Conservation (phyloP, 2,888 invertebrate genomes). For the Palloptera scutellata region DNA sequence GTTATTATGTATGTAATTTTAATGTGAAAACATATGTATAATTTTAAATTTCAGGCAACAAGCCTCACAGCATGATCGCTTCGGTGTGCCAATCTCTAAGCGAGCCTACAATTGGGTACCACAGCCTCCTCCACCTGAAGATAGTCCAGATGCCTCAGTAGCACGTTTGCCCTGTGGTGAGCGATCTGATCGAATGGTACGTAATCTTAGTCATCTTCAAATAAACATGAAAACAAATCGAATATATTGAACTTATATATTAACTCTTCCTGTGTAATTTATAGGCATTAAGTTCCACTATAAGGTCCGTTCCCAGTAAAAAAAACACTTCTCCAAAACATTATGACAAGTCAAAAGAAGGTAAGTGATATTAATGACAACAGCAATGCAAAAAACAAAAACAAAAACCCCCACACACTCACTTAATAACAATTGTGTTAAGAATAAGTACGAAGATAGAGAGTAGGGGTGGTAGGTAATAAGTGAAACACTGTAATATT, state of each 20-base stretch:
- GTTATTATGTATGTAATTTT: no score
- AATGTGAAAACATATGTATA: slow-evolving; percentile 19
- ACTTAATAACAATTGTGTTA: no score
- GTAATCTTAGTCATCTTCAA: slow-evolving; percentile 34
- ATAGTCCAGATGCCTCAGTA: slow-evolving; percentile 84
- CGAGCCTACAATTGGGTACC: slow-evolving; percentile 94
- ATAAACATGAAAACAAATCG: background rate
- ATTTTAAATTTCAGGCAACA: slow-evolving; percentile 70
- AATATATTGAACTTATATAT: slow-evolving; percentile 10
- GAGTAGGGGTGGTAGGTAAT: no score
- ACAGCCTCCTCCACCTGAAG: slow-evolving; percentile 91
- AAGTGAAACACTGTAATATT: background rate
- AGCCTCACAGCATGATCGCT: slow-evolving; percentile 87
- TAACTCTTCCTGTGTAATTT: slow-evolving; percentile 12
- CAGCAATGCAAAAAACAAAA: background rate
- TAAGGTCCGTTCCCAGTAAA: slow-evolving; percentile 67
- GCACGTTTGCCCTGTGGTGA: slow-evolving; percentile 86
- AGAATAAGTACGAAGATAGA: no score
- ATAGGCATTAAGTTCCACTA: slow-evolving; percentile 62
- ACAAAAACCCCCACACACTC: slow-evolving; percentile 10
- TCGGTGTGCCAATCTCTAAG: slow-evolving; percentile 89
- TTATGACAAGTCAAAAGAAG: slow-evolving; percentile 63
- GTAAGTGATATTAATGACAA: slow-evolving; percentile 51
- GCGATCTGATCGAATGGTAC: slow-evolving; percentile 78
- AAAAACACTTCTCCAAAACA: slow-evolving; percentile 75